Percentiles rank a stretch among this genome's conserved stretches.
These are phyloP conservation scores for Astropecten irregularis DNA, from an alignment of 53 echinoderm and acorn worm species.

Conservation along the genomic window DNA sequence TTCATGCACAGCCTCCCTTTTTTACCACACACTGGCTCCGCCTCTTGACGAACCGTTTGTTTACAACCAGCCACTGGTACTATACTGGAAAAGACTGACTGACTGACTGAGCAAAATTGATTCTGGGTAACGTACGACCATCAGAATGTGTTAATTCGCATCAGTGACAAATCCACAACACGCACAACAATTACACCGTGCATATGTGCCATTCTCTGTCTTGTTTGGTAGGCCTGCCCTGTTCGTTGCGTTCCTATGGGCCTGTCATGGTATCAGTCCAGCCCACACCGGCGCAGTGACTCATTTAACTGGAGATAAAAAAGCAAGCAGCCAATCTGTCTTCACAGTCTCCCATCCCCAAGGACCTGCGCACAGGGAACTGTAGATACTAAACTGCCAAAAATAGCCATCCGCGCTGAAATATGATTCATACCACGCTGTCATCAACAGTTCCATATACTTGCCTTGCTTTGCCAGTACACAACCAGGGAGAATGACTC, in stretches of 20 bases:
- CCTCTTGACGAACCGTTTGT: too few relatives aligned
- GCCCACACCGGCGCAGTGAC: constrained; percentile 31
- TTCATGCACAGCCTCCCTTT: too few relatives aligned
- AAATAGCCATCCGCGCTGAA: constrained; percentile 48
- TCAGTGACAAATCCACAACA: not conserved
- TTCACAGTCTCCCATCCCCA: constrained; percentile 40
- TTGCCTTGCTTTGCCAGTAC: constrained; percentile 1
- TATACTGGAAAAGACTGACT: too few relatives aligned
- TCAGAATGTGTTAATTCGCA: not conserved
- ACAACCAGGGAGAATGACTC: constrained; percentile 37
- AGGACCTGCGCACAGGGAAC: constrained; percentile 25
- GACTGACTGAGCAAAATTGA: too few relatives aligned
- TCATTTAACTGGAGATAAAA: constrained; percentile 44
- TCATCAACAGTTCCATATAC: constrained; percentile 38
- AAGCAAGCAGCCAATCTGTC: constrained; percentile 48
- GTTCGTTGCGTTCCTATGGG: too few relatives aligned
- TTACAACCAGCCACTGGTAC: too few relatives aligned
- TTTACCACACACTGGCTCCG: too few relatives aligned
- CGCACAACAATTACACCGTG: too few relatives aligned
- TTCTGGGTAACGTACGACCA: too few relatives aligned
- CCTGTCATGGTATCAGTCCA: too few relatives aligned
- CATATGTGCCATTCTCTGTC: too few relatives aligned
- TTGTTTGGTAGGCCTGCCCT: too few relatives aligned
- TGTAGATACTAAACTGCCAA: constrained; percentile 32
- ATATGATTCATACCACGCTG: constrained; percentile 47